phyloP scores from a whole-genome alignment of 2,113 vertebrate genomes.

The Paracanthobrama guichenoti region DNA sequence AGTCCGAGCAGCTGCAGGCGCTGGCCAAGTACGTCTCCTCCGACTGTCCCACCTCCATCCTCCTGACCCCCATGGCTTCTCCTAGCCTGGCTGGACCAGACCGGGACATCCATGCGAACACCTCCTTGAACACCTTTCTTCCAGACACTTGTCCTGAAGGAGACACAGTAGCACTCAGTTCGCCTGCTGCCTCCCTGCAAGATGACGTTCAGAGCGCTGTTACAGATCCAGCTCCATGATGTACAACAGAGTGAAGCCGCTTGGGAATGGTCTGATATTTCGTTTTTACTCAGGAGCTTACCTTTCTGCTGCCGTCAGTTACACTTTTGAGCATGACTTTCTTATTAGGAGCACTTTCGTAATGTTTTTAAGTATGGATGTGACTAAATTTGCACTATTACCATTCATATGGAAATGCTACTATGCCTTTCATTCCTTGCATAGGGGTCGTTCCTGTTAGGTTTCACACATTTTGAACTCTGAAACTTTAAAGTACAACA shows the following conservation, averaged over 20 bases:
- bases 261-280: not conserved
- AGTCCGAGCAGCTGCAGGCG: conserved; percentile 84
- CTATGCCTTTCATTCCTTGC: not conserved
- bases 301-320: conserved; percentile 11
- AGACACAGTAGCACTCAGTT: conserved; percentile 1
- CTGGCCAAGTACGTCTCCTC: conserved; percentile 85
- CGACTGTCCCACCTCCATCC: conserved; percentile 76
- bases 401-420: conserved; percentile 28
- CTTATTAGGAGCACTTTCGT: conserved; percentile 28
- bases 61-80: conserved; percentile 71
- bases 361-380: conserved; percentile 39
- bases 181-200: conserved; percentile 13
- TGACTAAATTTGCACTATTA: conserved; percentile 48
- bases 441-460: conserved; percentile 1
- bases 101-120: conserved; percentile 52
- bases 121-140: conserved; percentile 64
- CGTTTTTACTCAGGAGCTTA: conserved; percentile 40
- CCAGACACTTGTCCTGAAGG: conserved; percentile 30
- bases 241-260: not conserved
- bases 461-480: not conserved
- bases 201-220: conserved; percentile 7
- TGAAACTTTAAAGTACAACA: too few species aligned
- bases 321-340: conserved; percentile 38
- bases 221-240: conserved; percentile 9
- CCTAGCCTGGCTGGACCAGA: conserved; percentile 62